phyloP scores from a whole-genome alignment of 2,888 invertebrate genomes.

The Heliconius cydno region DNA sequence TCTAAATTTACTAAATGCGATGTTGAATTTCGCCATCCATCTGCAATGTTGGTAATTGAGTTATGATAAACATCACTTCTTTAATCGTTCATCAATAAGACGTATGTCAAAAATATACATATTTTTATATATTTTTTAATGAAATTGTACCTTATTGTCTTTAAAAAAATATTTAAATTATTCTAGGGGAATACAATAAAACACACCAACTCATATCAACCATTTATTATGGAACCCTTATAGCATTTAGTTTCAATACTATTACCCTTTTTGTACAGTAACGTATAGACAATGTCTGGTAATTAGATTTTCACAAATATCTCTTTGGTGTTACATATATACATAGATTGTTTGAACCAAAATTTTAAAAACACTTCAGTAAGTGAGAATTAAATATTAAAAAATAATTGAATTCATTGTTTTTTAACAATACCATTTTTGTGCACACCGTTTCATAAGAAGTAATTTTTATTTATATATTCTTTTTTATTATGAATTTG shows the following conservation, averaged over 20 bases:
- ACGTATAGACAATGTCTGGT: slow-evolving; percentile 34
- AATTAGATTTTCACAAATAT: slow-evolving; percentile 35
- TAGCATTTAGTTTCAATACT: slow-evolving; percentile 39
- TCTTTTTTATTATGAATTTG: too few species aligned
- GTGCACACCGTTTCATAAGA: too few species aligned
- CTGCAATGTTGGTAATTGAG: neutral
- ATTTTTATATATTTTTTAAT: neutral
- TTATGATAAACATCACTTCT: neutral
- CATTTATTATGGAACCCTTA: slow-evolving; percentile 46
- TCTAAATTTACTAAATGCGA: neutral
- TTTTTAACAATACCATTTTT: too few species aligned
- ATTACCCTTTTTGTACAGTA: slow-evolving; percentile 42
- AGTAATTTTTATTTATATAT: too few species aligned
- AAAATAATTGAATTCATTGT: too few species aligned
- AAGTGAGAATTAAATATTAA: too few species aligned
- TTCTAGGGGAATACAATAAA: slow-evolving; percentile 11
- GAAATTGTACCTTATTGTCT: neutral
- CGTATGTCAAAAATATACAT: neutral
- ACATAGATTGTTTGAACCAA: neutral
- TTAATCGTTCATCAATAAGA: too few species aligned
- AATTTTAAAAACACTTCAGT: too few species aligned
- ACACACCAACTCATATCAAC: slow-evolving; percentile 33
- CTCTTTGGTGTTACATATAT: slow-evolving; percentile 44
- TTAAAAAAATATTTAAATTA: neutral
- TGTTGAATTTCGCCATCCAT: neutral